These are phyloP conservation scores for Phataginus tetradactyla DNA, from an alignment of 2,797 vertebrate genomes.

Conservation along the genomic window DNA sequence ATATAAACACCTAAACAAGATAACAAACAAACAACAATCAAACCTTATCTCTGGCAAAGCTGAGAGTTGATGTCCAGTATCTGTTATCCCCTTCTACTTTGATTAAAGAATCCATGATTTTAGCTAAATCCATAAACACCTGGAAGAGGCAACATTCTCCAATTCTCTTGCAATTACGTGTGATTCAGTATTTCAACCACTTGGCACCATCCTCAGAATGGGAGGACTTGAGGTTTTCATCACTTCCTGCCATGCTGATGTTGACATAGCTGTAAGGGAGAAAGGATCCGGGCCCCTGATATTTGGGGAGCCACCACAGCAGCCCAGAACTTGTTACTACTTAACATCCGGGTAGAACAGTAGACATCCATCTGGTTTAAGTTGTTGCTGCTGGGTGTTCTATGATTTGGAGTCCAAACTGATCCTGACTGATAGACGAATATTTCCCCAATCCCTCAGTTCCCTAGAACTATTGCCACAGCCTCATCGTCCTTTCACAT, in stretches of 20 bases:
- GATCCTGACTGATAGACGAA: neutral
- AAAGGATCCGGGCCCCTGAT: neutral
- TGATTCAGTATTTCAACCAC: neutral
- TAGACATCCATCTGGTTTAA: neutral
- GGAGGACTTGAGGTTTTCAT: neutral
- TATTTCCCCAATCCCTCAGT: neutral
- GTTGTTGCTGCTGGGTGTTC: neutral
- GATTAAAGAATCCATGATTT: neutral
- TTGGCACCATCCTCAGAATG: neutral
- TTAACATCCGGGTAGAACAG: neutral
- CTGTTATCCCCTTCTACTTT: neutral
- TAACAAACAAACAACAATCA: neutral
- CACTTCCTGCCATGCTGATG: accelerated
- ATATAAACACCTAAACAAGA: neutral
- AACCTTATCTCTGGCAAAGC: neutral
- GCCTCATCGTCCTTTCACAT: neutral
- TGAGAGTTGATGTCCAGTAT: neutral
- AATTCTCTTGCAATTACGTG: neutral
- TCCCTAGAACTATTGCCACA: neutral
- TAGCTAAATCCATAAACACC: neutral
- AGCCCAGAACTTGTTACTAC: neutral
- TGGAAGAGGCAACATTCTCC: neutral
- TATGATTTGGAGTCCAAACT: neutral
- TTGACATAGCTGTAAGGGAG: neutral
- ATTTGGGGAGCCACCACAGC: neutral